Evolutionary conservation across 2,113 vertebrate species (phyloP).

Genomic region (Leptodactylus fuscus): DNA sequence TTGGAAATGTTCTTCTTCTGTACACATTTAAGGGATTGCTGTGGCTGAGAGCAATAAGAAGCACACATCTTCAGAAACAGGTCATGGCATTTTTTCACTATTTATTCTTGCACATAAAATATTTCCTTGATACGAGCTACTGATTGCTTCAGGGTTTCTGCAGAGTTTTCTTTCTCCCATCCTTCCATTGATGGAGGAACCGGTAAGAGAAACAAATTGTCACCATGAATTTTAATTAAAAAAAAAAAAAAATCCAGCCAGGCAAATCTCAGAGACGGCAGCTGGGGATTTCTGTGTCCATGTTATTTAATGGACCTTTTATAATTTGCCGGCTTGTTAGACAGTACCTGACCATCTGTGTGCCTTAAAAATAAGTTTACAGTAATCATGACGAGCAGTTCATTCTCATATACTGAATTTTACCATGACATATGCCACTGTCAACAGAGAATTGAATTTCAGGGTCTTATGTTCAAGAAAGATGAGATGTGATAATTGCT

Average conservation of each 20-base stretch:
- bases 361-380: slow-evolving; percentile 57
- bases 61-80: slow-evolving; percentile 12
- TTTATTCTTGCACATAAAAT: slow-evolving; percentile 46
- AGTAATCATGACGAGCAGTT: slow-evolving; percentile 44
- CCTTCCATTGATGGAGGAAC: slow-evolving; percentile 30
- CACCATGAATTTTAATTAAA: slow-evolving; percentile 50
- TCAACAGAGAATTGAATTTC: slow-evolving; percentile 54
- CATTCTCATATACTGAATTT: slow-evolving; percentile 12
- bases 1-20: not conserved
- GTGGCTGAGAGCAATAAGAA: slow-evolving; percentile 38
- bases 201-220: slow-evolving; percentile 46
- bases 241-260: slow-evolving; percentile 35
- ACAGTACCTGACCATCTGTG: slow-evolving; percentile 58
- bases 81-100: slow-evolving; percentile 25
- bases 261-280: not conserved
- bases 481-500: not conserved
- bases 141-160: slow-evolving; percentile 44
- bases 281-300: slow-evolving; percentile 44
- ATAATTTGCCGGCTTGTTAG: slow-evolving; percentile 62
- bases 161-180: slow-evolving; percentile 32
- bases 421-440: slow-evolving; percentile 37
- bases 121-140: slow-evolving; percentile 36
- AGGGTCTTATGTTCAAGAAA: slow-evolving; percentile 11
- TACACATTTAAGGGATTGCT: slow-evolving; percentile 22
- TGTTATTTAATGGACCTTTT: slow-evolving; percentile 55